Conservation (phyloP, 2,113 vertebrate genomes). For the Nycticorax nycticorax region DNA sequence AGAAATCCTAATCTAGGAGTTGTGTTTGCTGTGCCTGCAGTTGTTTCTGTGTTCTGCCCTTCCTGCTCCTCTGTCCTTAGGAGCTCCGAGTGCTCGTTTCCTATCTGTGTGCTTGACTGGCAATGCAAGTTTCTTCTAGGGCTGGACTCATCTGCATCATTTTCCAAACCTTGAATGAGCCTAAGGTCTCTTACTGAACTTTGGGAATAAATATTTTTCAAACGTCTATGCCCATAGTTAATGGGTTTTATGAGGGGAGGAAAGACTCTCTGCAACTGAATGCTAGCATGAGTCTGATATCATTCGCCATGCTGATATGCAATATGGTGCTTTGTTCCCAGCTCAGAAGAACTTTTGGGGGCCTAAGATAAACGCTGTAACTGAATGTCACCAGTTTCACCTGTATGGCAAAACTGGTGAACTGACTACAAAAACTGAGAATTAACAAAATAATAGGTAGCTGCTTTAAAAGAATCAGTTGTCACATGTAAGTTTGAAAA, state of each 20-base stretch:
- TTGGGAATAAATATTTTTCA: not conserved
- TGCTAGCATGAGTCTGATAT: not conserved
- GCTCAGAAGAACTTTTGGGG: not conserved
- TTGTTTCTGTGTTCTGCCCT: not conserved
- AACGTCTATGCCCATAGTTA: not conserved
- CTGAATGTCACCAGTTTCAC: not conserved
- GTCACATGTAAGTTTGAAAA: not conserved
- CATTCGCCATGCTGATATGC: not conserved
- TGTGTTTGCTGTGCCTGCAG: not conserved
- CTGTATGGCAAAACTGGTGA: not conserved
- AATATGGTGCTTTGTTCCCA: not conserved
- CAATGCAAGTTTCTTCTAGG: not conserved
- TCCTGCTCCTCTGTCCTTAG: not conserved
- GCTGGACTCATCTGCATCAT: fast-evolving
- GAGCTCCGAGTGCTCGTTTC: not conserved
- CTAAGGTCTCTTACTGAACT: not conserved
- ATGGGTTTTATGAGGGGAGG: not conserved
- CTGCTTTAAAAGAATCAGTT: not conserved
- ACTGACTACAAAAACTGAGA: not conserved
- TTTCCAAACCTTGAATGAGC: not conserved
- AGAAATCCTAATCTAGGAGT: not conserved
- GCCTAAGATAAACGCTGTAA: not conserved
- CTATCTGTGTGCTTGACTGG: not conserved
- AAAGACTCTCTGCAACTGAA: not conserved
- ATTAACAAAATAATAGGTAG: not conserved